A percentile compares a stretch with the other conserved stretches of the same genome.
Conservation (phyloP, 2,113 vertebrate species). For the Pipra filicauda region DNA sequence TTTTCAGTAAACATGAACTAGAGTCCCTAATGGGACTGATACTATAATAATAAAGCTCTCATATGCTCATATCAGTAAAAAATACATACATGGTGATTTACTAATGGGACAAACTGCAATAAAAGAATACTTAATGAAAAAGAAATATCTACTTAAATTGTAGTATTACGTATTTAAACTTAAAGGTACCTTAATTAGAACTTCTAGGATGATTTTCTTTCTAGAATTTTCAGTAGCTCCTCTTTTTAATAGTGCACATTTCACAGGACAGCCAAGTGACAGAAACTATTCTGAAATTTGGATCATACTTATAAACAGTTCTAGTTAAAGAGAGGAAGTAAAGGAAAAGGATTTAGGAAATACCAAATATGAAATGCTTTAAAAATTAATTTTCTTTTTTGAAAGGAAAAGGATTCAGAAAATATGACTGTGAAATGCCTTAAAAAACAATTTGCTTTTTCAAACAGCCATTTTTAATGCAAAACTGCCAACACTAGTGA, state of each 20-base stretch:
- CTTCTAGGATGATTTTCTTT: background rate
- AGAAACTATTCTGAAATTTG: background rate
- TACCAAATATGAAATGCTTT: background rate
- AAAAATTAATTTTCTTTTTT: background rate
- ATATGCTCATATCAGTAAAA: background rate
- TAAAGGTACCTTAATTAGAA: background rate
- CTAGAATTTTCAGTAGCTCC: background rate
- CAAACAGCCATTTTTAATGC: background rate
- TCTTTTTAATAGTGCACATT: background rate
- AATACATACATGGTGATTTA: background rate
- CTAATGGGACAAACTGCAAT: background rate
- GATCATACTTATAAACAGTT: background rate
- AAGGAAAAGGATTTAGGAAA: background rate
- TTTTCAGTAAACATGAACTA: background rate
- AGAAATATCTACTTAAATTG: background rate
- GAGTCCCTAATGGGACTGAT: background rate
- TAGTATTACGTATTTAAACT: background rate
- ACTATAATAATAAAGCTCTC: background rate
- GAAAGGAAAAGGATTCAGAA: background rate
- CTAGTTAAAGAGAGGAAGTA: background rate
- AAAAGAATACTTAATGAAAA: background rate
- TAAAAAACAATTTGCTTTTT: background rate
- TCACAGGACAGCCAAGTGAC: background rate
- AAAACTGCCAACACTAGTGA: background rate
- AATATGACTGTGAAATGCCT: background rate